A percentile compares a stretch with the other conserved stretches of the same genome.
These are phyloP conservation scores for Paralichthys olivaceus DNA, from an alignment of 2,113 vertebrate species.

Conservation along the genomic window DNA sequence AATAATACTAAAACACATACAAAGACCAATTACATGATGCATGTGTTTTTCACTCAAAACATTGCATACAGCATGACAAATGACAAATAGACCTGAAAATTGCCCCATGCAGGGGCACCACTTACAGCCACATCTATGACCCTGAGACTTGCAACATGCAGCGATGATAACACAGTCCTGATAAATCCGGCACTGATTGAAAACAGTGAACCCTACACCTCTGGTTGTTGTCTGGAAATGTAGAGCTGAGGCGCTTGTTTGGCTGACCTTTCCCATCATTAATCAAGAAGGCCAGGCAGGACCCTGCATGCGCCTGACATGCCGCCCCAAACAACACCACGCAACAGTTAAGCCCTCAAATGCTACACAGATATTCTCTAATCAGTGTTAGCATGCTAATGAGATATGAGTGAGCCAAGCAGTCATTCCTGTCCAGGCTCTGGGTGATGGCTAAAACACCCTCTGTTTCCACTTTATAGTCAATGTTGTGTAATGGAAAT, in stretches of 20 bases:
- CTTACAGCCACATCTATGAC: constrained; percentile 9
- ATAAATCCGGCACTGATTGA: constrained; percentile 71
- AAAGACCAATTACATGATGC: no score
- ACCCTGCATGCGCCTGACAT: constrained; percentile 53
- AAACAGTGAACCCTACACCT: constrained; percentile 74
- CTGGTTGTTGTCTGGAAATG: constrained; percentile 68
- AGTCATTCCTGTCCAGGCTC: constrained; percentile 30
- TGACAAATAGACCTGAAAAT: not conserved
- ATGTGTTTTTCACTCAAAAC: no score
- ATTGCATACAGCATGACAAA: not conserved
- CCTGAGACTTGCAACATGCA: constrained; percentile 30
- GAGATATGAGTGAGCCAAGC: constrained; percentile 44
- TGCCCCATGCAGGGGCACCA: constrained; percentile 23
- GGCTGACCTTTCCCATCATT: constrained; percentile 74
- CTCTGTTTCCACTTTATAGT: constrained; percentile 12
- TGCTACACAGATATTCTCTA: constrained; percentile 56
- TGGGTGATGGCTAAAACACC: constrained; percentile 5
- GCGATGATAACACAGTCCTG: constrained; percentile 64
- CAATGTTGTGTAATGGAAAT: constrained; percentile 3
- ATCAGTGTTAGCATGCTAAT: constrained; percentile 63
- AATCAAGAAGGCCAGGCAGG: constrained; percentile 54
- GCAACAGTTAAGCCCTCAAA: constrained; percentile 44
- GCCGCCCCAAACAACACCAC: constrained; percentile 46
- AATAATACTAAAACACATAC: no score
- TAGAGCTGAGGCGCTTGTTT: constrained; percentile 52